Conservation (phyloP, 2,797 vertebrate genomes). For the Danio kyathit region DNA sequence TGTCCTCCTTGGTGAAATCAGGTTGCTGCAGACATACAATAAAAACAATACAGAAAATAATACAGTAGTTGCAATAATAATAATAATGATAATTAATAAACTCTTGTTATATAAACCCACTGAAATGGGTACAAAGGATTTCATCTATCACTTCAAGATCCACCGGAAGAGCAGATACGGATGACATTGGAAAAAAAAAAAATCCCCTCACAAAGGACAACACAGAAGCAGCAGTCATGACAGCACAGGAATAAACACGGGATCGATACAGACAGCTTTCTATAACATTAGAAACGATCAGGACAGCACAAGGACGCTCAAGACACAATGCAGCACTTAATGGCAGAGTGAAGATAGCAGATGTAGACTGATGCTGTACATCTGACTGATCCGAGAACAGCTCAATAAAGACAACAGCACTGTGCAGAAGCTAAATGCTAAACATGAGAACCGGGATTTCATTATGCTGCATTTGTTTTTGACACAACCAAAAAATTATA, state of each 20-base stretch:
- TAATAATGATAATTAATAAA: no score
- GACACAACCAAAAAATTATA: no score
- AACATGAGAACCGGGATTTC: no score
- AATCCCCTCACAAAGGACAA: constrained; percentile 1
- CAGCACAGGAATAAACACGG: not conserved
- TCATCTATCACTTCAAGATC: not conserved
- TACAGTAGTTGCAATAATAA: no score
- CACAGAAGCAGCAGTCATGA: not conserved
- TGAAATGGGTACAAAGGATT: not conserved
- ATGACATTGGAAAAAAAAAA: not conserved
- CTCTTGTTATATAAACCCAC: not conserved
- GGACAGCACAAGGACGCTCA: not conserved
- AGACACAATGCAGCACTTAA: not conserved
- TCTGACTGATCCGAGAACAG: not conserved
- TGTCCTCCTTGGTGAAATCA: no score
- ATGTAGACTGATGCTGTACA: not conserved
- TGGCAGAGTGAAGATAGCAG: not conserved
- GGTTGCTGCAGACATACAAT: no score
- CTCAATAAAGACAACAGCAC: not conserved
- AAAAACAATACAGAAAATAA: no score
- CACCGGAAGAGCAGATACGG: not conserved
- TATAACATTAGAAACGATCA: constrained; percentile 7
- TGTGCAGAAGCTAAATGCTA: not conserved
- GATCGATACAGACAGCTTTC: constrained; percentile 12
- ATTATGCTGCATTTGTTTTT: no score